phyloP scores from a whole-genome alignment of 2,113 vertebrate species.

The Trichomycterus rosablanca region DNA sequence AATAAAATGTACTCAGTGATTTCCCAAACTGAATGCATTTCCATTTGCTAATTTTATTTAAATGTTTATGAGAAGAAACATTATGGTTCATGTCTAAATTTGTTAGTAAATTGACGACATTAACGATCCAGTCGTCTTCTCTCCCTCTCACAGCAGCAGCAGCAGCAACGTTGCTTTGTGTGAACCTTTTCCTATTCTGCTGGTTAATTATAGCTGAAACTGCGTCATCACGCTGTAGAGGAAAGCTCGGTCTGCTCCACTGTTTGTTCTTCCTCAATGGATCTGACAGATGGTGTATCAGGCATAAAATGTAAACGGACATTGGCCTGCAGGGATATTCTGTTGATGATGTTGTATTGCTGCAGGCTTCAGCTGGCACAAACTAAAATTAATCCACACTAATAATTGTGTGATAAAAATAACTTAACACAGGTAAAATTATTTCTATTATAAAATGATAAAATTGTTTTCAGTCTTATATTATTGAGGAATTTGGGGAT shows the following conservation, averaged over 20 bases:
- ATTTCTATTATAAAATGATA: too few species aligned
- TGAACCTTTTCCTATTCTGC: conserved; percentile 7
- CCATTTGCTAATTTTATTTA: too few species aligned
- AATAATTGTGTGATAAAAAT: too few species aligned
- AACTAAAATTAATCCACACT: conserved; percentile 1
- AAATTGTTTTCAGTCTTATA: too few species aligned
- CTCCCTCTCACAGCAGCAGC: background rate
- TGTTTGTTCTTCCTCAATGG: conserved; percentile 39
- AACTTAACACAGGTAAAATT: too few species aligned
- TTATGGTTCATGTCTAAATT: too few species aligned
- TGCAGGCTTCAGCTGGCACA: conserved; percentile 1
- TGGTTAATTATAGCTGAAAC: conserved; percentile 38
- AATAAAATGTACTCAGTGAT: too few species aligned
- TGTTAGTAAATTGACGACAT: conserved; percentile 1
- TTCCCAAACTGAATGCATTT: too few species aligned
- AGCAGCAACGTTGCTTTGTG: conserved; percentile 13
- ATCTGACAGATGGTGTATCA: conserved; percentile 51
- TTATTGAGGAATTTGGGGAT: too few species aligned
- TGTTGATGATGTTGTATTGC: background rate
- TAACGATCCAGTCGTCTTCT: background rate
- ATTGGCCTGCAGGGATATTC: conserved; percentile 34
- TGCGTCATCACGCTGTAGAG: conserved; percentile 32
- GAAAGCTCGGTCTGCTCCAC: conserved; percentile 9
- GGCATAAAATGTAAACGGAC: conserved; percentile 44
- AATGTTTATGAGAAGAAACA: too few species aligned